A percentile compares a stretch with the other conserved stretches of the same genome.
Evolutionary conservation across 1,140 invertebrate species (phyloP).

Genomic region (Venturia canescens): DNA sequence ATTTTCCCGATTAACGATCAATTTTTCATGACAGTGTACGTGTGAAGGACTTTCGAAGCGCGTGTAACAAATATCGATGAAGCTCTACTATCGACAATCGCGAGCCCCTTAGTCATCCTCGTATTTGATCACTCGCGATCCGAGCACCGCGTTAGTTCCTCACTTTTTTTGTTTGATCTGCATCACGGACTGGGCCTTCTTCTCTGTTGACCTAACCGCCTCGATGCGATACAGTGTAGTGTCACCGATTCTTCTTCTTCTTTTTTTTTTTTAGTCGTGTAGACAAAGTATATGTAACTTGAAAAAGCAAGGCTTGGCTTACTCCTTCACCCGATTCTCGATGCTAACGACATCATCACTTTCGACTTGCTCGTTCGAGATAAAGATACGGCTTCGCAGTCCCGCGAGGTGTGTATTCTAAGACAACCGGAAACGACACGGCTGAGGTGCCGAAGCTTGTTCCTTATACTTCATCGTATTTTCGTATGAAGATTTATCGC

Average conservation of each 20-base stretch:
- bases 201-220: conserved; percentile 36
- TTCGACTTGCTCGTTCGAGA: conserved; percentile 15
- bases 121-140: conserved; percentile 32
- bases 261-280: no score
- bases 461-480: not conserved
- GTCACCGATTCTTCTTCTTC: not conserved
- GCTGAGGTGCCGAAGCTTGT: conserved; percentile 27
- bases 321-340: conserved; percentile 35
- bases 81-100: conserved; percentile 1
- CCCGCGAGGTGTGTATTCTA: conserved; percentile 49
- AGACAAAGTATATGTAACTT: conserved; percentile 65
- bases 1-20: no score
- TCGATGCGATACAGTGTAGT: conserved; percentile 6
- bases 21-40: no score
- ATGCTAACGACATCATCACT: conserved; percentile 65
- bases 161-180: conserved; percentile 38
- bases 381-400: conserved; percentile 32
- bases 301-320: conserved; percentile 76
- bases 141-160: not conserved
- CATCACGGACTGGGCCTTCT: conserved; percentile 10
- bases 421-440: conserved; percentile 62
- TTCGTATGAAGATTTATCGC: no score
- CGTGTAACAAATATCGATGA: not conserved
- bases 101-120: conserved; percentile 16
- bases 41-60: no score